phyloP scores from a whole-genome alignment of 1,140 invertebrate genomes.

The Papilio polyxenes region DNA sequence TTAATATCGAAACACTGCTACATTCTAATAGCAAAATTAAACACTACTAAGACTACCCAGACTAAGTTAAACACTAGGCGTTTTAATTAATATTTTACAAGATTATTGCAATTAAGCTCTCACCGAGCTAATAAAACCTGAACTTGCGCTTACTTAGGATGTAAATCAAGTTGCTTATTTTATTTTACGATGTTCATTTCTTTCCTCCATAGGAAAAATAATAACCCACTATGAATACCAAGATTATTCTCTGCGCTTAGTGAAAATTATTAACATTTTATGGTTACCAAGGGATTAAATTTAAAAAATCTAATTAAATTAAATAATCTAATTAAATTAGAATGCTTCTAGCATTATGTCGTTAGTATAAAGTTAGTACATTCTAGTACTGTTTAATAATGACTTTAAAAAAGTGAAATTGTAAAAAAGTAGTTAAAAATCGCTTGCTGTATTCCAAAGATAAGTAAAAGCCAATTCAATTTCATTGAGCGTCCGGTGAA shows the following conservation, averaged over 20 bases:
- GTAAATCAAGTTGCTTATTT: slow-evolving; percentile 29
- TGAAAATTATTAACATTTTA: not conserved
- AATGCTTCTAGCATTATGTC: not conserved
- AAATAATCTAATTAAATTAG: not conserved
- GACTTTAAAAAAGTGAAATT: not conserved
- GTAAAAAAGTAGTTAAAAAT: not conserved
- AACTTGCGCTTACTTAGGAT: slow-evolving; percentile 11
- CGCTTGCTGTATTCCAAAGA: not conserved
- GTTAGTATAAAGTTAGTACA: not conserved
- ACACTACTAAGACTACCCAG: too few species aligned
- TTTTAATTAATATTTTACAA: slow-evolving; percentile 30
- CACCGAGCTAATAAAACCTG: slow-evolving; percentile 27
- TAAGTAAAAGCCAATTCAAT: slow-evolving; percentile 13
- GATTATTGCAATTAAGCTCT: slow-evolving; percentile 32
- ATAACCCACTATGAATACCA: slow-evolving; percentile 66
- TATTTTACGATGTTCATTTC: slow-evolving; percentile 66
- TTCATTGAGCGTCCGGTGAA: not conserved
- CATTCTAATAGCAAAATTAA: not conserved
- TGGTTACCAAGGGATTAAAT: not conserved
- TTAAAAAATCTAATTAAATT: too few species aligned
- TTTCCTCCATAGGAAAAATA: slow-evolving; percentile 64
- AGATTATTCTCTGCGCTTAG: slow-evolving; percentile 44
- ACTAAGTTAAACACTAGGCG: slow-evolving; percentile 24
- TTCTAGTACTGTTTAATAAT: not conserved
- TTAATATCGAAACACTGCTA: slow-evolving; percentile 4